phyloP scores from a whole-genome alignment of 2,113 vertebrate genomes.

The Pelecanoides urinatrix region DNA sequence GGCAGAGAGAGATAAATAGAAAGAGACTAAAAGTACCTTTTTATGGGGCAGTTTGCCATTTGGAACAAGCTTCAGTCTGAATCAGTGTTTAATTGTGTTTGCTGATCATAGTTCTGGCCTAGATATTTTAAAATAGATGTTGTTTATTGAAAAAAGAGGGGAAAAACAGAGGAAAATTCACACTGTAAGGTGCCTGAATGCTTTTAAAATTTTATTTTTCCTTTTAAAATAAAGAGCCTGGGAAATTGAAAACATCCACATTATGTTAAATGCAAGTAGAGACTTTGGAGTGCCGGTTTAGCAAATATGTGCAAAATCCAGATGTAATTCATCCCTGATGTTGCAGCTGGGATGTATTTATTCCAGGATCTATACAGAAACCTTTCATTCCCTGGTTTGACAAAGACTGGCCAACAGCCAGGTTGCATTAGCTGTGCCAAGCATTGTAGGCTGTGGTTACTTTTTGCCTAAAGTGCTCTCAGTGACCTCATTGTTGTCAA shows the following conservation, averaged over 20 bases:
- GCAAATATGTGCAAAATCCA: not conserved
- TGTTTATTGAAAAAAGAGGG: not conserved
- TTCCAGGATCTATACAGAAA: not conserved
- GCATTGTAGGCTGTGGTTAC: not conserved
- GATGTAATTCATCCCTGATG: not conserved
- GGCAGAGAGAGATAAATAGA: constrained; percentile 19
- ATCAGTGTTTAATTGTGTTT: constrained; percentile 17
- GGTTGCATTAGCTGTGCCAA: not conserved
- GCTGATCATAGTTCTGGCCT: not conserved
- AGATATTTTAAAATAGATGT: not conserved
- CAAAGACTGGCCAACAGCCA: not conserved
- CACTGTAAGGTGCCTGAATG: not conserved
- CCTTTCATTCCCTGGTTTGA: not conserved
- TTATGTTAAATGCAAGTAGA: not conserved
- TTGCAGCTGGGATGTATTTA: not conserved
- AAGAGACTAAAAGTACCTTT: constrained; percentile 3
- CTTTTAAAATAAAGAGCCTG: not conserved
- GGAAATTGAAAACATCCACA: not conserved
- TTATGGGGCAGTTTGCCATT: not conserved
- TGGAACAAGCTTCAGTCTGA: not conserved
- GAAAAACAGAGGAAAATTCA: not conserved
- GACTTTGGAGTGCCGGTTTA: not conserved
- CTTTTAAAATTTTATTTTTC: not conserved
- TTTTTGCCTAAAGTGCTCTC: not conserved
- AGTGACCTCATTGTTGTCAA: not conserved